Percentiles rank a stretch among this genome's conserved stretches.
Conservation (phyloP, 2,888 invertebrate species). For the Kuschelorhynchus macadamiae region DNA sequence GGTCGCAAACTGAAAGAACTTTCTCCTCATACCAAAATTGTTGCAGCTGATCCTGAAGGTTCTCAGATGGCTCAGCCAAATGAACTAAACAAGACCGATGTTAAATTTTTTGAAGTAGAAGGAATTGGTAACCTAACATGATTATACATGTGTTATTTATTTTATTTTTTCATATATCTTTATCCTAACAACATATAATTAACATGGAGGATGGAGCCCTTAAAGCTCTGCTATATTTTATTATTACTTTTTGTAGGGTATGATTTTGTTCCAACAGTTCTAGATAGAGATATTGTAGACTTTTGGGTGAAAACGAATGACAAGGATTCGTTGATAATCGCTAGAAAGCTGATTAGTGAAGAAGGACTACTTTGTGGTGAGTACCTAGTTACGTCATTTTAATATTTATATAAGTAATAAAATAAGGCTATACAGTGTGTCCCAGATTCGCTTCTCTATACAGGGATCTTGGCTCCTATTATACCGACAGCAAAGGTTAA, state of each 20-base stretch:
- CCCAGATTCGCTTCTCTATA: too few relatives aligned
- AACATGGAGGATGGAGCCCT: too few relatives aligned
- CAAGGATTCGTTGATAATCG: conserved; percentile 83
- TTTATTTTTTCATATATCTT: too few relatives aligned
- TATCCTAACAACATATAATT: too few relatives aligned
- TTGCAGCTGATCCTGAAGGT: conserved; percentile 94
- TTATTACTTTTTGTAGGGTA: conserved; percentile 75
- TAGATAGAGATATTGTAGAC: conserved; percentile 86
- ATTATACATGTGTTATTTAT: too few relatives aligned
- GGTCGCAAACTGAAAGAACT: conserved; percentile 92
- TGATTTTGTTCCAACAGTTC: conserved; percentile 94
- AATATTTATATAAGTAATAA: too few relatives aligned
- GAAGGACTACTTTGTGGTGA: conserved; percentile 94
- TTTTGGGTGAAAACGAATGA: conserved; percentile 91
- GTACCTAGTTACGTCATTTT: too few relatives aligned
- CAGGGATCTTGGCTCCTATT: too few relatives aligned
- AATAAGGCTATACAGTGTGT: too few relatives aligned
- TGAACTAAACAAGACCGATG: conserved; percentile 80
- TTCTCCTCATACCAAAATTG: conserved; percentile 82
- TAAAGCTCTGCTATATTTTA: background rate
- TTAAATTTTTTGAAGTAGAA: conserved; percentile 85
- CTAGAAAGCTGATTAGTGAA: conserved; percentile 88
- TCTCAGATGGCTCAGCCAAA: conserved; percentile 90
- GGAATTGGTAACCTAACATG: conserved; percentile 75
- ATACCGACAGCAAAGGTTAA: too few relatives aligned